These are phyloP conservation scores for Noctua janthina DNA, from an alignment of 2,888 invertebrate species.

Conservation along the genomic window DNA sequence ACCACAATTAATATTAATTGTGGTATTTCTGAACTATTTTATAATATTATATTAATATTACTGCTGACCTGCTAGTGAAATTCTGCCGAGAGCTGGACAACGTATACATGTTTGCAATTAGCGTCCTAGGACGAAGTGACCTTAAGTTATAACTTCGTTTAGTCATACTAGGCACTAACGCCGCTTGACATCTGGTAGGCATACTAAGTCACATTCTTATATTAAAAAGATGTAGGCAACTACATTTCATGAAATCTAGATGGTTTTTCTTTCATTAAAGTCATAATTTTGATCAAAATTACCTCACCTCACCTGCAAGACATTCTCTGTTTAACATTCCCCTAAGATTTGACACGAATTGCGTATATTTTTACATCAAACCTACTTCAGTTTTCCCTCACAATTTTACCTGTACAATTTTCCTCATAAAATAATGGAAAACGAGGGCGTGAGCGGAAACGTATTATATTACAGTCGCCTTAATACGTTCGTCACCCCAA, in stretches of 20 bases:
- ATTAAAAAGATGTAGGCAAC: neutral
- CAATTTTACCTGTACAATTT: slow-evolving; percentile 18
- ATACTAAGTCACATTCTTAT: neutral
- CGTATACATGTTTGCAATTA: too few species aligned
- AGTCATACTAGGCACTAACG: neutral
- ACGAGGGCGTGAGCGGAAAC: neutral
- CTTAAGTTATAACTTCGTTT: too few species aligned
- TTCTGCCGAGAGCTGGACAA: too few species aligned
- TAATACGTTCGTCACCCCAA: slow-evolving; percentile 25
- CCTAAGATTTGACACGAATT: neutral
- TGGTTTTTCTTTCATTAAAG: neutral
- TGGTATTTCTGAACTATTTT: too few species aligned
- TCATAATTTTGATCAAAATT: neutral
- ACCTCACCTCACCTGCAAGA: neutral
- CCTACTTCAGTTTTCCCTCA: neutral
- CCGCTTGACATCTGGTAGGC: neutral
- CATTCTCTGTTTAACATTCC: neutral
- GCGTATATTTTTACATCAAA: neutral
- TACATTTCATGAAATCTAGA: neutral
- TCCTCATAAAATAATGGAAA: slow-evolving; percentile 30
- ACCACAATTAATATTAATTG: too few species aligned
- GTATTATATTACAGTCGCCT: slow-evolving; percentile 18
- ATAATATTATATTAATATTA: too few species aligned
- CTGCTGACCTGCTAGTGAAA: too few species aligned
- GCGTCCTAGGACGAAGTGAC: too few species aligned